Evolutionary conservation across 2,888 invertebrate genomes (phyloP).

Genomic region (Hyppa rectilinea): DNA sequence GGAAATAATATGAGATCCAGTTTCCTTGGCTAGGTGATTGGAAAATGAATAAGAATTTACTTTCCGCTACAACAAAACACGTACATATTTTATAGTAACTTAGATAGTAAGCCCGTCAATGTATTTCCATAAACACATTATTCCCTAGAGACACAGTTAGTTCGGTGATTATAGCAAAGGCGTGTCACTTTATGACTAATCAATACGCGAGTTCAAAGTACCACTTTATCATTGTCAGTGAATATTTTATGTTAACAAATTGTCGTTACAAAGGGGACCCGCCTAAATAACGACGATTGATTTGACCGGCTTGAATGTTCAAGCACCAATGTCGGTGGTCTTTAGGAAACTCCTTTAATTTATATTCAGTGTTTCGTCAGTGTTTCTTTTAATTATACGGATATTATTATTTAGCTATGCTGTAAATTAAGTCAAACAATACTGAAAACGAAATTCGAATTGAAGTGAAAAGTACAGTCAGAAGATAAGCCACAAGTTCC

Average conservation of each 20-base stretch:
- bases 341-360: conserved; percentile 7
- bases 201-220: conserved; percentile 60
- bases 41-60: neutral
- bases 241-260: conserved; percentile 48
- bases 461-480: conserved; percentile 28
- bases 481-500: conserved; percentile 44
- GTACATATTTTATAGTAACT: conserved; percentile 10
- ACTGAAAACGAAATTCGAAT: conserved; percentile 11
- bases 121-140: conserved; percentile 34
- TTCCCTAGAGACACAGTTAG: conserved; percentile 42
- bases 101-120: conserved; percentile 13
- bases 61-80: neutral
- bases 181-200: conserved; percentile 63
- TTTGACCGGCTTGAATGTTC: conserved; percentile 16
- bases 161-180: conserved; percentile 44
- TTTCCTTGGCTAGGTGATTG: neutral
- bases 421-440: neutral
- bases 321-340: conserved; percentile 16
- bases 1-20: neutral
- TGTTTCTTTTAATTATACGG: neutral
- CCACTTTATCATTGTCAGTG: conserved; percentile 37
- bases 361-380: conserved; percentile 11
- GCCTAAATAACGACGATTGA: conserved; percentile 29
- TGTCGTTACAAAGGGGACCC: conserved; percentile 13
- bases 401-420: neutral